Base-by-base conservation (phyloP, 2,797 vertebrate species). In the Fistularia commersonii region DNA sequence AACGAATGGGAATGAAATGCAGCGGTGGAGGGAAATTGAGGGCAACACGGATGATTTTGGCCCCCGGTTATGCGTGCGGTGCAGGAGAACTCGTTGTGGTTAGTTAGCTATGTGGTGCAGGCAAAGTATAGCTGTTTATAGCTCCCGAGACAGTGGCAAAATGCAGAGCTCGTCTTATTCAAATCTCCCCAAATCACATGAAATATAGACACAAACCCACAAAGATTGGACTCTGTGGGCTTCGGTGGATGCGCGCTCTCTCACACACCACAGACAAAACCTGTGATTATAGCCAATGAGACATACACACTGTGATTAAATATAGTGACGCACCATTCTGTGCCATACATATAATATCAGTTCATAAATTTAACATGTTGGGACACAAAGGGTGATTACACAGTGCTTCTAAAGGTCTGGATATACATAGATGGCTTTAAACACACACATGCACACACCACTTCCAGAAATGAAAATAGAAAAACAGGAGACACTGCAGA, bases 31-130 rank as follows among this genome's bases (percentile, higher is more conserved):
- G 46, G 55, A 75, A 82, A 84, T 83, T 64, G 71, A 77, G 80
- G 81, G 81, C 74, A 80, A 69, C 76, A 63, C 64, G 57, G 78
- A 77, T 66, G 71, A 65, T 80, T 79, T 69, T 82, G 77, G 83
- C 81, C 75, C 57, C 41, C 11, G 75, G 77, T 78, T 57, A 62
- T 67, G 53, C 15, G 49, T 65, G 76, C 15, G 74, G 72, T 64
- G 63, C 49, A 48, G 48, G 61, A 51, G 71, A 61, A 64, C 69
- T 66, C 32, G 37, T 63, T 66, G 83, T 57, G 84, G 79, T 79
- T 72, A 66, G 79, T 74, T 76, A 76, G 73, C 62, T 69, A 76
- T 82, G 79, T 66, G 80, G 71, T 6, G 12, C 50, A 53, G 74
- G 56, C 77, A 64, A 66, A 72, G 52, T 40, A 57, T 54, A 60